phyloP scores from a whole-genome alignment of 2,888 invertebrate species.

The Pristionchus entomophagus region DNA sequence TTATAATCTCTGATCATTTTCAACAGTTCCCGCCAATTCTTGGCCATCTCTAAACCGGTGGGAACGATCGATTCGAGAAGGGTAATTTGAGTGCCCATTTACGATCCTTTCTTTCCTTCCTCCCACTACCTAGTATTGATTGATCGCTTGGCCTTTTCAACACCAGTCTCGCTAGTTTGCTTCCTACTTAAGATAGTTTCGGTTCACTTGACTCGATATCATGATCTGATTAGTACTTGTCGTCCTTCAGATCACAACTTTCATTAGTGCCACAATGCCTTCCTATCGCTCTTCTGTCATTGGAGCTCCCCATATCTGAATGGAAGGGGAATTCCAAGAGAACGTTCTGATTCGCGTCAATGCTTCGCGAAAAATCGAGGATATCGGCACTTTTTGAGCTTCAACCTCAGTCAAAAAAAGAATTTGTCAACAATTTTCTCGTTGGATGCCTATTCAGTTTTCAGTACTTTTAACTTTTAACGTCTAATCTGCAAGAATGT shows the following conservation, averaged over 20 bases:
- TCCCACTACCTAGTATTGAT: not conserved
- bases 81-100: not conserved
- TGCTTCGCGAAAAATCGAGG: not conserved
- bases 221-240: not conserved
- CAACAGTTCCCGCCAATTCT: not conserved
- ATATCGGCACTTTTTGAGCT: conserved; percentile 38
- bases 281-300: conserved; percentile 12
- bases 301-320: not conserved
- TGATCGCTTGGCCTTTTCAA: not conserved
- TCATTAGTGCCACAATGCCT: not conserved
- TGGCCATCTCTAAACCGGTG: not conserved
- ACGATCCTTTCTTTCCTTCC: not conserved
- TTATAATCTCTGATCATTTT: too few relatives aligned
- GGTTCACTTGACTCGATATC: too few relatives aligned
- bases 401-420: not conserved
- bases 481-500: too few relatives aligned
- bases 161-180: not conserved
- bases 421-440: not conserved
- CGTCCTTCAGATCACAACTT: too few relatives aligned
- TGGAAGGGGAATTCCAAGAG: conserved; percentile 14
- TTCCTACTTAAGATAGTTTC: too few relatives aligned
- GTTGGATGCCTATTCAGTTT: too few relatives aligned
- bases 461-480: too few relatives aligned
- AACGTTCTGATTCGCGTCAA: conserved; percentile 3
- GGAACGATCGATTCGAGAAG: not conserved